phyloP scores from a whole-genome alignment of 2,888 invertebrate genomes.

The Seladonia tumulorum region DNA sequence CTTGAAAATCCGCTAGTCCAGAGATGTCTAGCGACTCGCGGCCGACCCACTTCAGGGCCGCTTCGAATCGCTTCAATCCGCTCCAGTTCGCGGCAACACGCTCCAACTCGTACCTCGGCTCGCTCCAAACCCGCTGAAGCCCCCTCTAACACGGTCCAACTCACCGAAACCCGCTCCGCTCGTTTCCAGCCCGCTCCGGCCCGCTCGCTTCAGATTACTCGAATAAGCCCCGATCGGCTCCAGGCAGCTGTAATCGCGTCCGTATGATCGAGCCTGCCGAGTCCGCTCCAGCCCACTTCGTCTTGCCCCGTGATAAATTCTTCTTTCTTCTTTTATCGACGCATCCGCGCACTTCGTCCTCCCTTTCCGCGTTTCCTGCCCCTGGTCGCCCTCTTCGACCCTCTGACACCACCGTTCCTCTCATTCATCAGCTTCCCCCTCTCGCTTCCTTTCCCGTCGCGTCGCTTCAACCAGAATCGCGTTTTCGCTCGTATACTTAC shows the following conservation, averaged over 20 bases:
- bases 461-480: background rate
- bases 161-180: background rate
- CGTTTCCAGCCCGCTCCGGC: background rate
- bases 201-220: conserved; percentile 3
- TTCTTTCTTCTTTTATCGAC: background rate
- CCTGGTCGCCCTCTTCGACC: background rate
- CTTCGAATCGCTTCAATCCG: background rate
- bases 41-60: background rate
- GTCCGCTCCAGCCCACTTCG: background rate
- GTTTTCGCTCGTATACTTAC: conserved; percentile 60
- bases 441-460: conserved; percentile 49
- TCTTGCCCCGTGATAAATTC: background rate
- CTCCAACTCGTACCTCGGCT: background rate
- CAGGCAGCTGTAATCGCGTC: conserved; percentile 2
- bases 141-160: background rate
- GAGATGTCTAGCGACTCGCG: background rate
- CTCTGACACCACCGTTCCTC: conserved; percentile 12
- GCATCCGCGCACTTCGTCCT: conserved; percentile 24
- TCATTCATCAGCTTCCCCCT: conserved; percentile 57
- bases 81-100: background rate
- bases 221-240: background rate
- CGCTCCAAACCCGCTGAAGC: background rate
- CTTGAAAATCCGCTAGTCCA: background rate
- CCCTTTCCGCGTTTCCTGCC: conserved; percentile 21
- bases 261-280: conserved; percentile 4